These are phyloP conservation scores for Montifringilla adamsi DNA, from an alignment of 2,113 vertebrate genomes.

Conservation along the genomic window DNA sequence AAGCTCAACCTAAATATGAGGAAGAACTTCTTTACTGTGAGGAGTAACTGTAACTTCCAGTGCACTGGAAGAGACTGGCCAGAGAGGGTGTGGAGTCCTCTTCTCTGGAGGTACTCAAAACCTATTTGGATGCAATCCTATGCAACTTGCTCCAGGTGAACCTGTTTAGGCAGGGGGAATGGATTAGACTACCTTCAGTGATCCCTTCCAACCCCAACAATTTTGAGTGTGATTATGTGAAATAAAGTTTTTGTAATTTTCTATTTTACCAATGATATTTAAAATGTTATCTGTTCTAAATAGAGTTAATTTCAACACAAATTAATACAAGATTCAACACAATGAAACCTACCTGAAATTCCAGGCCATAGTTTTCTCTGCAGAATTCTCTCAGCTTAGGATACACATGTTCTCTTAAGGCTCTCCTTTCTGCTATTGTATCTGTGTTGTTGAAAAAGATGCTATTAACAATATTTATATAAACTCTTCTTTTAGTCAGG, in stretches of 20 bases:
- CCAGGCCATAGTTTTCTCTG: conserved; percentile 97
- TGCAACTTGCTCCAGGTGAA: neutral
- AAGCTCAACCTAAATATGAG: neutral
- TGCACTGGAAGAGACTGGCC: neutral
- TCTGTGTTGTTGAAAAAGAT: conserved; percentile 75
- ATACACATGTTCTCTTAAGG: conserved; percentile 93
- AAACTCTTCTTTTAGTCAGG: neutral
- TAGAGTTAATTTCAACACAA: neutral
- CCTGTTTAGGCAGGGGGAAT: neutral
- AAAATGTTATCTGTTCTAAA: neutral
- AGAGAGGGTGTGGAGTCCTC: neutral
- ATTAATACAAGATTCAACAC: neutral
- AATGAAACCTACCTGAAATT: conserved; percentile 88
- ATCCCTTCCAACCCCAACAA: neutral
- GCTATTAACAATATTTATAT: neutral
- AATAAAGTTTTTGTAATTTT: neutral
- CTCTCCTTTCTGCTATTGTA: conserved; percentile 93
- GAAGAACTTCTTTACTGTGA: neutral
- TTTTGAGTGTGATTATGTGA: accelerated
- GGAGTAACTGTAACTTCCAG: neutral
- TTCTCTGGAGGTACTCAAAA: neutral
- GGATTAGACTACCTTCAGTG: neutral
- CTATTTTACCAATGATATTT: neutral
- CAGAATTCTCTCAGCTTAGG: conserved; percentile 98
- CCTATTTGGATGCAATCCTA: neutral